Conservation (phyloP, 2,113 vertebrate species). For the Istiophorus platypterus region DNA sequence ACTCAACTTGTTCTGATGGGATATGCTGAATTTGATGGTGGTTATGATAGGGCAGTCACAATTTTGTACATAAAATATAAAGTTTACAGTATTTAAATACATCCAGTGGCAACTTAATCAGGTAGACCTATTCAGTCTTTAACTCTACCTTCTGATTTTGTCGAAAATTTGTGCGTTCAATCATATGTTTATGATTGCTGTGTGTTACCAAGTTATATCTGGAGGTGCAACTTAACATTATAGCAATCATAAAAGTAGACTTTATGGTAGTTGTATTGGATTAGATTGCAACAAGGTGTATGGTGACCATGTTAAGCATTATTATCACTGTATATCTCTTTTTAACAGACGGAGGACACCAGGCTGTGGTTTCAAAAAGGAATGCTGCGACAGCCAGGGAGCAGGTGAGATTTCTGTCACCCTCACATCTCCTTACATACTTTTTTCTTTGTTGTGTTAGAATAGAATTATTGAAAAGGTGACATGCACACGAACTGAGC, state of each 20-base stretch:
- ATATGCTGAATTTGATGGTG: neutral
- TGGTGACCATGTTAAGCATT: neutral
- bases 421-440: neutral
- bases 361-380: constrained; percentile 1
- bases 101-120: neutral
- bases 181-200: no score
- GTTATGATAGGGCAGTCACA: neutral
- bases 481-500: neutral
- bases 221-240: no score
- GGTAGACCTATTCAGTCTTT: no score
- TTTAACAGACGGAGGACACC: constrained; percentile 42
- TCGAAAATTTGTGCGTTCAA: no score
- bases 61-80: neutral
- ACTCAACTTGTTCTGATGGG: neutral
- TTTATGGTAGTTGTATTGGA: neutral
- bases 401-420: constrained; percentile 38
- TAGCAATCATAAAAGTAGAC: no score
- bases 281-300: neutral
- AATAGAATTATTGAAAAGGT: no score
- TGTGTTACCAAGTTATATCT: no score
- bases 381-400: constrained; percentile 18
- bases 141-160: no score
- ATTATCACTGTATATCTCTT: neutral
- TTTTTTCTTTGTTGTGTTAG: neutral
- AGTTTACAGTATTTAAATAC: neutral